Evolutionary conservation across 2,113 vertebrate species (phyloP).

Genomic region (Odocoileus virginianus): DNA sequence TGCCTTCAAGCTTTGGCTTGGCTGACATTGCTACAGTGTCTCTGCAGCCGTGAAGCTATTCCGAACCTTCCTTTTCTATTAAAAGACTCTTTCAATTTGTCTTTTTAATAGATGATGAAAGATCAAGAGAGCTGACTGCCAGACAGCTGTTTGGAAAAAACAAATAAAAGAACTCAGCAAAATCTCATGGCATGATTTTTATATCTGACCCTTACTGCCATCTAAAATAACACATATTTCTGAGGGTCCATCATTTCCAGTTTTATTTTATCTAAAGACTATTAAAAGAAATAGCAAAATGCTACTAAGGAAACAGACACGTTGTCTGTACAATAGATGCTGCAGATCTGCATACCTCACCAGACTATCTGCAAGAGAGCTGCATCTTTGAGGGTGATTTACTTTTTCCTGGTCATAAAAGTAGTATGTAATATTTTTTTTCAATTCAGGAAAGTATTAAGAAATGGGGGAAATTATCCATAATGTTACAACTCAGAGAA

Average conservation of each 20-base stretch:
- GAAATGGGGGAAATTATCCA: neutral
- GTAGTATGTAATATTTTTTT: neutral
- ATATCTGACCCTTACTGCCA: neutral
- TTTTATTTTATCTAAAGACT: slow-evolving; percentile 7
- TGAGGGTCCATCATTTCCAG: neutral
- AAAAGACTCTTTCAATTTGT: slow-evolving; percentile 54
- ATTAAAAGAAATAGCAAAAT: neutral
- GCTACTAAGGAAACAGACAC: neutral
- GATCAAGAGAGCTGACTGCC: slow-evolving; percentile 34
- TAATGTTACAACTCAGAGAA: neutral
- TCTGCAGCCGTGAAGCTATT: slow-evolving; percentile 51
- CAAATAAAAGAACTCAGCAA: neutral
- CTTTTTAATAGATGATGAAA: slow-evolving; percentile 57
- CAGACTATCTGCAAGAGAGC: neutral
- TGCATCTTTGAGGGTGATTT: neutral
- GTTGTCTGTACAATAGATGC: neutral
- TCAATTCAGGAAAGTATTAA: neutral
- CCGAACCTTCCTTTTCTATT: slow-evolving; percentile 49
- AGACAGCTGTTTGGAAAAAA: neutral
- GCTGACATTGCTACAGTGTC: slow-evolving; percentile 12
- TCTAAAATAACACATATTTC: neutral
- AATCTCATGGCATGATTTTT: neutral
- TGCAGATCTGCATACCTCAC: neutral
- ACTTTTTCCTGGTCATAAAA: neutral
- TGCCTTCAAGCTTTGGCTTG: neutral